Evolutionary conservation across 2,797 vertebrate species (phyloP).

Genomic region (Phoeniculus purpureus): DNA sequence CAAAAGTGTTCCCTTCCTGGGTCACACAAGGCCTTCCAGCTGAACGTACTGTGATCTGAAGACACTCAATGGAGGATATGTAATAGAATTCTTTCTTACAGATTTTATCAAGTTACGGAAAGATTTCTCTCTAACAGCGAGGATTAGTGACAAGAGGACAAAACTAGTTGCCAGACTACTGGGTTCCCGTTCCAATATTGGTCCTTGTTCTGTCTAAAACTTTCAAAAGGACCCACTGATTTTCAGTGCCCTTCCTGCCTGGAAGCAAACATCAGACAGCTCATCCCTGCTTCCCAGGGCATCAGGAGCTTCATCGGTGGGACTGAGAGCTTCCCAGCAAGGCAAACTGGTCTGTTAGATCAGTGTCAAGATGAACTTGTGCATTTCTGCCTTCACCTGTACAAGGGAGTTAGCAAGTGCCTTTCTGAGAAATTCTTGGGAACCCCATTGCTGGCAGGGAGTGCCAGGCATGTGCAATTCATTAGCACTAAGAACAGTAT

Average conservation of each 20-base stretch:
- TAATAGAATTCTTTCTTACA: background rate
- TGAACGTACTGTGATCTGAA: background rate
- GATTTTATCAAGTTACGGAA: background rate
- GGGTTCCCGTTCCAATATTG: background rate
- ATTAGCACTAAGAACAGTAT: constrained; percentile 14
- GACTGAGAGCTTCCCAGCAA: background rate
- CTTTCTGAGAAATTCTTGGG: background rate
- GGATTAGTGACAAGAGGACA: background rate
- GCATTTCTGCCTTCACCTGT: background rate
- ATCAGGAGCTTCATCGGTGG: background rate
- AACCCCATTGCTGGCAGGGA: accelerated
- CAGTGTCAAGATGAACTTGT: background rate
- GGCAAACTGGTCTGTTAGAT: background rate
- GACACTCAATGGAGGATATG: background rate
- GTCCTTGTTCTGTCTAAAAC: background rate
- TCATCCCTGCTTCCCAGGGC: background rate
- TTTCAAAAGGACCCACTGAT: background rate
- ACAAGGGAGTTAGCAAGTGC: background rate
- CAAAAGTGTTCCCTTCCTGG: background rate
- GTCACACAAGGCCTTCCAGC: background rate
- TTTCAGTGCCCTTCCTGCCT: background rate
- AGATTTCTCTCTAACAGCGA: background rate
- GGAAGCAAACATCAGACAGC: background rate
- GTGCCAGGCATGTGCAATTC: constrained; percentile 13
- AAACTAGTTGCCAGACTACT: background rate